phyloP scores from a whole-genome alignment of 2,797 vertebrate species.

The Clarias laeviceps region DNA sequence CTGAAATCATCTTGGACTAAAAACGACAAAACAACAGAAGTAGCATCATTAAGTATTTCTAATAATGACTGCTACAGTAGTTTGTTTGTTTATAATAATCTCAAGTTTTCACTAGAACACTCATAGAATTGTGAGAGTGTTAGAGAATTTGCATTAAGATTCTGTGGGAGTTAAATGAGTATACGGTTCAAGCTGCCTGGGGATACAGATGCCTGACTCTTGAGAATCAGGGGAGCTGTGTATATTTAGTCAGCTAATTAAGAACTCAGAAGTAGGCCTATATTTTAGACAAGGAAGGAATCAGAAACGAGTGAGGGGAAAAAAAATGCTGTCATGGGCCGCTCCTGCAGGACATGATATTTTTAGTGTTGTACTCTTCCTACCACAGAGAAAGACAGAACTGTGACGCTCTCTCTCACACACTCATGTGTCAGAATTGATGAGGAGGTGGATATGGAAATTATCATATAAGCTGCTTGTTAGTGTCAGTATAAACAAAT shows the following conservation, averaged over 20 bases:
- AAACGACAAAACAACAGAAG: neutral
- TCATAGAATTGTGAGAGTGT: neutral
- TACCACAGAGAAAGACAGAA: constrained; percentile 1
- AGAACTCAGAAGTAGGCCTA: neutral
- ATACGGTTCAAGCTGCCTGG: neutral
- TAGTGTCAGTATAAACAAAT: constrained; percentile 30
- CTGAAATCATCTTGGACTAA: neutral
- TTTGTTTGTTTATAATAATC: neutral
- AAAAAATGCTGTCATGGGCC: neutral
- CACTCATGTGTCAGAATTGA: constrained; percentile 11
- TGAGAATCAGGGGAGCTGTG: constrained; percentile 8
- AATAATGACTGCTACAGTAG: neutral
- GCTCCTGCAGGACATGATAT: constrained; percentile 14
- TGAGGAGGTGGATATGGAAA: constrained; percentile 7
- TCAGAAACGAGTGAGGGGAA: neutral
- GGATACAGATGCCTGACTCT: neutral
- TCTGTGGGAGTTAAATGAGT: neutral
- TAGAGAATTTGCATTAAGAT: neutral
- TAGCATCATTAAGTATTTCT: neutral
- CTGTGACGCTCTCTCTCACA: neutral
- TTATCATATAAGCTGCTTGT: constrained; percentile 35
- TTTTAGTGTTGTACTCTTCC: constrained; percentile 19
- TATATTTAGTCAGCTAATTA: constrained; percentile 29
- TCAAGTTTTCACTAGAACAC: neutral
- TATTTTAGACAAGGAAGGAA: constrained; percentile 7